These are phyloP conservation scores for Scylla paramamosain DNA, from an alignment of 1,140 invertebrate species.

Conservation along the genomic window DNA sequence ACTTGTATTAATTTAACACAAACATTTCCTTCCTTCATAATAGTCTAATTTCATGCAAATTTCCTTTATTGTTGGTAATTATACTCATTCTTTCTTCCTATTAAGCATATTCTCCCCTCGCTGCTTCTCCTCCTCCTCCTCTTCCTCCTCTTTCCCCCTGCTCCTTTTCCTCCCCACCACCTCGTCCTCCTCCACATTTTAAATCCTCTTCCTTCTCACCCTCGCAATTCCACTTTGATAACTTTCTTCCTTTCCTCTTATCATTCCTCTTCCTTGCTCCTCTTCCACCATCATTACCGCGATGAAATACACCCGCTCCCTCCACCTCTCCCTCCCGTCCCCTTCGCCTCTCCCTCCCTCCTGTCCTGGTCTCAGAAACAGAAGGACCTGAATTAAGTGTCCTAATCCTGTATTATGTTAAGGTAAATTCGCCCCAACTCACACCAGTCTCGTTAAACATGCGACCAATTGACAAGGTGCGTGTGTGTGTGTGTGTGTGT, in stretches of 20 bases:
- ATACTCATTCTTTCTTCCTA: background rate
- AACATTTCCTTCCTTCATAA: background rate
- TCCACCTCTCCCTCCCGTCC: background rate
- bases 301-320: background rate
- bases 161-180: background rate
- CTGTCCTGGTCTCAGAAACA: background rate
- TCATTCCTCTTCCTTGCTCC: background rate
- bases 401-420: background rate
- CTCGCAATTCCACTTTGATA: background rate
- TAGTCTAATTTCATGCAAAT: background rate
- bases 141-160: background rate
- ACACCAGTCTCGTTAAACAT: background rate
- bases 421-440: background rate
- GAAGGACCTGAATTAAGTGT: background rate
- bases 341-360: background rate
- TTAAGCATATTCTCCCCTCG: background rate
- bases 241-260: background rate
- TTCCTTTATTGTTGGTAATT: background rate
- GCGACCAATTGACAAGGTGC: background rate
- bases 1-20: background rate
- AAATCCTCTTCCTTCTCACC: slow-evolving; percentile 4
- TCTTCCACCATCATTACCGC: background rate
- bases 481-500: slow-evolving; percentile 24
- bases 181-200: background rate
- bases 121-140: background rate